Conservation (phyloP, 2,113 vertebrate species). For the Catharus bicknelli region DNA sequence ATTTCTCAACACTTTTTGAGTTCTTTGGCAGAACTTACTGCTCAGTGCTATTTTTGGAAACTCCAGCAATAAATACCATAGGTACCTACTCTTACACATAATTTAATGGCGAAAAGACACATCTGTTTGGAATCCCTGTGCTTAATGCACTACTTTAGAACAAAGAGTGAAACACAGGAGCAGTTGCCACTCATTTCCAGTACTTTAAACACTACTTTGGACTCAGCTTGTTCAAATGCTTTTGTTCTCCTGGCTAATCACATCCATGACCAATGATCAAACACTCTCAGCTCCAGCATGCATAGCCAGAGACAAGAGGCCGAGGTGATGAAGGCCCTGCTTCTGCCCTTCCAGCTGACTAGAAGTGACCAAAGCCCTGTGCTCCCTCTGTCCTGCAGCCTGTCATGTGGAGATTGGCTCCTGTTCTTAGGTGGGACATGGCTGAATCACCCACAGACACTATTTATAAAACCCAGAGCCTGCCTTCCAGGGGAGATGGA, state of each 20-base stretch:
- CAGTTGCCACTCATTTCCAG: not conserved
- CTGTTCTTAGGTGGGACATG: accelerated
- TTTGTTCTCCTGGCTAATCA: accelerated
- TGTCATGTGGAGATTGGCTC: not conserved
- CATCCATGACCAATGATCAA: not conserved
- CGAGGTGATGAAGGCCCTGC: not conserved
- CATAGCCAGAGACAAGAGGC: not conserved
- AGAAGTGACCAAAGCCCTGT: not conserved
- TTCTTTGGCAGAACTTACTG: not conserved
- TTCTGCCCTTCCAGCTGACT: not conserved
- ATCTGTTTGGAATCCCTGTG: not conserved
- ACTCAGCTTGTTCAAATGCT: not conserved
- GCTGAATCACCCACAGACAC: not conserved
- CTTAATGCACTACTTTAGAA: not conserved
- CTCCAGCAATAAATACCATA: not conserved
- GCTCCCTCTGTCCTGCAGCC: not conserved
- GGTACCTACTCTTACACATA: not conserved
- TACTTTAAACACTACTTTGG: not conserved
- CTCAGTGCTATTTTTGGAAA: conserved; percentile 14
- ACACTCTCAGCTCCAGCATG: not conserved
- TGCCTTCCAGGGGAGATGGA: not conserved
- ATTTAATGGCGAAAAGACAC: not conserved
- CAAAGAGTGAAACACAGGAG: not conserved
- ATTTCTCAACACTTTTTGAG: not conserved
- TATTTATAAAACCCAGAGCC: not conserved